Base-by-base conservation (phyloP, 2,888 invertebrate species). In the Eristalinus sepulchralis region DNA sequence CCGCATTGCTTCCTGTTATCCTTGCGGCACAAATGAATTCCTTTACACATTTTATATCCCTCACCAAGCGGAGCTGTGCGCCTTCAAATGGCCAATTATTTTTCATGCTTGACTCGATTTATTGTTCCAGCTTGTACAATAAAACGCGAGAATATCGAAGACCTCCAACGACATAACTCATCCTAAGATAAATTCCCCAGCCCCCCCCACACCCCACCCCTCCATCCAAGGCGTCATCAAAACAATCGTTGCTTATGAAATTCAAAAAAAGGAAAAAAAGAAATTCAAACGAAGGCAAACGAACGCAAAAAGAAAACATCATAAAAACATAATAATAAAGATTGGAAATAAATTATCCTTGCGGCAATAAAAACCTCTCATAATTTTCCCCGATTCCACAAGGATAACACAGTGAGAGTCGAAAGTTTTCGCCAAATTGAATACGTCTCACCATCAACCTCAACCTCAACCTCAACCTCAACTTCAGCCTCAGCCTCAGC, bases 291-390 rank as follows among this genome's bases (percentile, higher is more conserved):
- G 13, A 36, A 3, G 11, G 33, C 39, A 5, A 64, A n/a, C n/a
- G n/a, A n/a, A n/a, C n/a, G n/a, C 53, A 71, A 77, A 85, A 82
- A 36, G 2, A 64, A 67, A 83, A 70, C 71, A 73, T 83, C 86
- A 86, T 86, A 83, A 86, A 86, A 86, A 83, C 78, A 86, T 83
- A 86, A 86, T 83, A 83, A 87, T 83, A 87, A 87, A 87, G 79
- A 87, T 87, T 83, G 83, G 83, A 87, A 87, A 87, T 87, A 87
- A 87, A 87, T 87, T 87, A 87, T 87, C 83, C 87, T 87, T 83
- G 87, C 63, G 87, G 87, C 87, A 87, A 87, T 87, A 87, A 87
- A 87, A 87, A 72, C 27, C n/a, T 67, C 86, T 79, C 83, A 83
- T 86, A 86, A 86, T 83, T 86, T 71, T 83, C 79, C 86, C 70